Conservation (phyloP, 1,140 invertebrate species). For the Acromyrmex echinatior region DNA sequence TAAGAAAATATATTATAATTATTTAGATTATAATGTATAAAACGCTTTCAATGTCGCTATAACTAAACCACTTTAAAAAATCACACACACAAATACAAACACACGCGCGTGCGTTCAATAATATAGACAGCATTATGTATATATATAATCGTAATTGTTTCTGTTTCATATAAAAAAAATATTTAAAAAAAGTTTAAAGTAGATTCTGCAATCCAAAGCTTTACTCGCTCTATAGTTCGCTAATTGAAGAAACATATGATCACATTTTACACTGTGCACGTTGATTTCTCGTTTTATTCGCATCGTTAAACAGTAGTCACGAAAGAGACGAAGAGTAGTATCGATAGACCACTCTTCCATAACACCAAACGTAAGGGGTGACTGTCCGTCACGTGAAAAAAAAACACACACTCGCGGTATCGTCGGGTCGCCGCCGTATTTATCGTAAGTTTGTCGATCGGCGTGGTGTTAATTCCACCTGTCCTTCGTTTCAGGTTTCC, state of each 20-base stretch:
- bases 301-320: conserved; percentile 52
- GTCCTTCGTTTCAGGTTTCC: conserved; percentile 76
- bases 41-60: neutral
- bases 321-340: conserved; percentile 27
- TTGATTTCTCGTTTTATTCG: conserved; percentile 49
- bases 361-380: conserved; percentile 33
- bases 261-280: conserved; percentile 26
- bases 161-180: neutral
- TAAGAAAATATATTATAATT: conserved; percentile 13
- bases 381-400: conserved; percentile 48
- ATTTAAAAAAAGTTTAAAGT: conserved; percentile 14
- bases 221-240: conserved; percentile 16
- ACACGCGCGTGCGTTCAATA: neutral
- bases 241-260: conserved; percentile 43
- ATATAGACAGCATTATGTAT: neutral
- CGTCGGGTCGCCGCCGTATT: conserved; percentile 55
- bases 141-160: neutral
- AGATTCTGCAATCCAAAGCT: neutral
- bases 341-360: conserved; percentile 17
- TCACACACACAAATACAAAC: too few relatives aligned
- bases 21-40: neutral
- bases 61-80: neutral
- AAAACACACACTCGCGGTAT: neutral
- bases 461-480: conserved; percentile 81
- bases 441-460: conserved; percentile 72